A percentile compares a stretch with the other conserved stretches of the same genome.
Evolutionary conservation across 92 coral and sea anemone species (phyloP).

Genomic region (Epizoanthus fatuus): DNA sequence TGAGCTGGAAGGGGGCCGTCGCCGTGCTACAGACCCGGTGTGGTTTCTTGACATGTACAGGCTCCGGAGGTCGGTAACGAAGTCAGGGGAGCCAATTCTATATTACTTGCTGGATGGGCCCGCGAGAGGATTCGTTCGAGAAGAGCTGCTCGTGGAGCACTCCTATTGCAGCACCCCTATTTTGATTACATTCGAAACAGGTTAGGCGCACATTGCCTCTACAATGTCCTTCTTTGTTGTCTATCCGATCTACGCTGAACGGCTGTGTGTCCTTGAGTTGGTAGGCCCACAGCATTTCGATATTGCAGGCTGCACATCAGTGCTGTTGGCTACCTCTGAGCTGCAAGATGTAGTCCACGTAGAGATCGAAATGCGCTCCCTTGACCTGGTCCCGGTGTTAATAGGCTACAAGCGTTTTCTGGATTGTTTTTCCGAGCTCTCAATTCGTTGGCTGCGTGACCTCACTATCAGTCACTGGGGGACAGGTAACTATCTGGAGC

Average conservation of each 20-base stretch:
- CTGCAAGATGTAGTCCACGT: too few relatives aligned
- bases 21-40: neutral
- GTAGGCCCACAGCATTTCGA: slow-evolving; percentile 42
- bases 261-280: slow-evolving; percentile 41
- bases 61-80: neutral
- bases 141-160: neutral
- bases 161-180: slow-evolving; percentile 23
- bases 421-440: neutral
- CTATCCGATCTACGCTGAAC: slow-evolving; percentile 41
- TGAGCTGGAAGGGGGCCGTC: neutral
- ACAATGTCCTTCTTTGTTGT: slow-evolving; percentile 31
- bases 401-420: too few relatives aligned
- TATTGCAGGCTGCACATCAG: slow-evolving; percentile 38
- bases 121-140: too few relatives aligned
- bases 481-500: too few relatives aligned
- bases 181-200: slow-evolving; percentile 56
- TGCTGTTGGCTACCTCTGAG: neutral
- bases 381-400: too few relatives aligned
- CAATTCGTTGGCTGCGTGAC: too few relatives aligned
- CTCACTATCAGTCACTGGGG: too few relatives aligned
- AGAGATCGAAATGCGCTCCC: too few relatives aligned
- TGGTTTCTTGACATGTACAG: neutral
- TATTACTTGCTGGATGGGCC: neutral
- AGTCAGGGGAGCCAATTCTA: neutral
- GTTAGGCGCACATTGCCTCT: slow-evolving; percentile 32